phyloP scores from a whole-genome alignment of 2,113 vertebrate genomes.

The Ameiurus melas region DNA sequence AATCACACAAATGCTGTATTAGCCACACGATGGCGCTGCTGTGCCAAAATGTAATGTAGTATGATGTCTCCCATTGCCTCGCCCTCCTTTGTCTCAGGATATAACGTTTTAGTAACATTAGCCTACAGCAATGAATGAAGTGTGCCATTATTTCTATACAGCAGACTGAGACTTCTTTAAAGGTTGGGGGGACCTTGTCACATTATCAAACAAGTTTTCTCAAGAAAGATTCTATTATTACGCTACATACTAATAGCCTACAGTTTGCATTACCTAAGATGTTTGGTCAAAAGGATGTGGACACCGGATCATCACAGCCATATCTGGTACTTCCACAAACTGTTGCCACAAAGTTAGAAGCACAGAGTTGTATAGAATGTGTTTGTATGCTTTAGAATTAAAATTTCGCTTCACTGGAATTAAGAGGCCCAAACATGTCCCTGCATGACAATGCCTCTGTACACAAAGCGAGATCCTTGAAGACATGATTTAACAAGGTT shows the following conservation, averaged over 20 bases:
- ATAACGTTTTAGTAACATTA: not conserved
- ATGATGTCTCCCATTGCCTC: not conserved
- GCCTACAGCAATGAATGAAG: not conserved
- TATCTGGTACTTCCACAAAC: not conserved
- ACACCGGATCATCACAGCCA: not conserved
- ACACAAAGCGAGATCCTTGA: not conserved
- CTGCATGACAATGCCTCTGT: not conserved
- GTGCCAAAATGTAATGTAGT: not conserved
- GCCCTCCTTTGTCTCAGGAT: not conserved
- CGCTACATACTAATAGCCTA: not conserved
- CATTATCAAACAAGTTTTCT: not conserved
- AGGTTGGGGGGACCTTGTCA: not conserved
- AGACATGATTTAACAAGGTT: not conserved
- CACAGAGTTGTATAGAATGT: not conserved
- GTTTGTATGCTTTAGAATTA: not conserved
- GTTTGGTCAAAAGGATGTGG: not conserved
- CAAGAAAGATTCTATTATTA: not conserved
- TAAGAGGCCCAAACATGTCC: too few species aligned
- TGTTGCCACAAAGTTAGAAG: not conserved
- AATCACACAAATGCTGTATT: not conserved
- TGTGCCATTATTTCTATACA: not conserved
- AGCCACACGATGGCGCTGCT: slow-evolving; percentile 13
- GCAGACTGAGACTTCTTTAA: not conserved
- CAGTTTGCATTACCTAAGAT: not conserved
- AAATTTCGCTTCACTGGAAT: not conserved